phyloP scores from a whole-genome alignment of 1,140 invertebrate species.

The Holcopasites calliopsidis region DNA sequence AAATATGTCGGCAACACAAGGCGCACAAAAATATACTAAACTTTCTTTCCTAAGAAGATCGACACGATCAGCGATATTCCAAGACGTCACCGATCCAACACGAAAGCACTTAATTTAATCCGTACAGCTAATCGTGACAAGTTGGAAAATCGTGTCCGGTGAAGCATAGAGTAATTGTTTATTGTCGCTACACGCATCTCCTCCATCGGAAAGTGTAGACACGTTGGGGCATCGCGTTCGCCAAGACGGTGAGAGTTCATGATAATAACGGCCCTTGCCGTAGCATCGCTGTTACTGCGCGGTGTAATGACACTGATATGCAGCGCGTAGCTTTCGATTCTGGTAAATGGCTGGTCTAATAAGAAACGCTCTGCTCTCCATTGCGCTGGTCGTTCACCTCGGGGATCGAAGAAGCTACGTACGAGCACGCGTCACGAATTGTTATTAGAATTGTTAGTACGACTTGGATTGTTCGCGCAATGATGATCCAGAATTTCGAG shows the following conservation, averaged over 20 bases:
- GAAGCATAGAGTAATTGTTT: neutral
- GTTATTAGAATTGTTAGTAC: too few relatives aligned
- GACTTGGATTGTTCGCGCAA: too few relatives aligned
- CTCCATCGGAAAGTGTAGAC: conserved; percentile 37
- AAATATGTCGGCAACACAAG: too few relatives aligned
- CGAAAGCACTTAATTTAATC: conserved; percentile 16
- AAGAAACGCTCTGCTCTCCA: neutral
- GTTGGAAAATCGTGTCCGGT: neutral
- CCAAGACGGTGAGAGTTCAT: conserved; percentile 11
- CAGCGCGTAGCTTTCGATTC: conserved; percentile 11
- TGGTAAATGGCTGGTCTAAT: neutral
- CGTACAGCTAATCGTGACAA: conserved; percentile 19
- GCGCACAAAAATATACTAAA: neutral
- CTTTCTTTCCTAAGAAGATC: too few relatives aligned
- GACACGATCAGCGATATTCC: too few relatives aligned
- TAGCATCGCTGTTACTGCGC: neutral
- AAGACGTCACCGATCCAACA: neutral
- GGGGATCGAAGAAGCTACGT: neutral
- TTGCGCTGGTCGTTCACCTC: neutral
- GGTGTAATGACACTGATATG: conserved; percentile 20
- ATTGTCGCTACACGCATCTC: conserved; percentile 14
- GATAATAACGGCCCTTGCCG: conserved; percentile 33
- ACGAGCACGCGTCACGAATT: too few relatives aligned
- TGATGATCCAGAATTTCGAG: too few relatives aligned
- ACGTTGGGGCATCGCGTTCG: neutral